phyloP scores from a whole-genome alignment of 2,113 vertebrate species.

The Callocephalon fimbriatum region DNA sequence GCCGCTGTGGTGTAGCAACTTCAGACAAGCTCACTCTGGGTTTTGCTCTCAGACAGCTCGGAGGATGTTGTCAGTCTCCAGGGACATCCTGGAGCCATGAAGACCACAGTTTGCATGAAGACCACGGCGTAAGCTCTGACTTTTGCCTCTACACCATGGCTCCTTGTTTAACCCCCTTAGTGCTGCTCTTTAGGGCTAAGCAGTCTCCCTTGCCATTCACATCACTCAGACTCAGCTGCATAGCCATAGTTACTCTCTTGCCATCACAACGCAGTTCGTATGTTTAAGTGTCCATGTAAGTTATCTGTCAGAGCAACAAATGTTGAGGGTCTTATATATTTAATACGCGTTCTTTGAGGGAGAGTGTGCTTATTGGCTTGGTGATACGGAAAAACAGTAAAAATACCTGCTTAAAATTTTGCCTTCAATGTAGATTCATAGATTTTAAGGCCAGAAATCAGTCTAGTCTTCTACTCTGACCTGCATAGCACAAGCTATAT shows the following conservation, averaged over 20 bases:
- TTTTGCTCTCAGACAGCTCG: not conserved
- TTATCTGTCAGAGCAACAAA: not conserved
- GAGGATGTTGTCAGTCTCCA: not conserved
- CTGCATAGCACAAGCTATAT: not conserved
- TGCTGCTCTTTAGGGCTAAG: not conserved
- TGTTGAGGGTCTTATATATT: not conserved
- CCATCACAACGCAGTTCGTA: not conserved
- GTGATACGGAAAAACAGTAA: not conserved
- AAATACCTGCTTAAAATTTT: not conserved
- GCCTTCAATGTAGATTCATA: not conserved
- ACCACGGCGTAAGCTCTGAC: not conserved
- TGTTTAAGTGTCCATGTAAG: not conserved
- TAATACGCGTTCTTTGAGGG: not conserved
- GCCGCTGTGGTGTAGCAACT: not conserved
- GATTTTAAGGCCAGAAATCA: slow-evolving; percentile 28
- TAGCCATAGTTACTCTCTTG: not conserved
- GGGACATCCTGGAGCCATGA: no score
- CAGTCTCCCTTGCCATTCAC: fast-evolving
- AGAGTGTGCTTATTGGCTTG: not conserved
- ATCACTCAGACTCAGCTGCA: fast-evolving
- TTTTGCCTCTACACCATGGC: fast-evolving
- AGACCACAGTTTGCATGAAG: not conserved
- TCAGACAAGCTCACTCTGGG: not conserved
- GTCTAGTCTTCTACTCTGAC: not conserved
- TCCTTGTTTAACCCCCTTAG: not conserved